These are phyloP conservation scores for Notarius lentiginosus DNA, from an alignment of 2,113 vertebrate genomes.

Conservation along the genomic window DNA sequence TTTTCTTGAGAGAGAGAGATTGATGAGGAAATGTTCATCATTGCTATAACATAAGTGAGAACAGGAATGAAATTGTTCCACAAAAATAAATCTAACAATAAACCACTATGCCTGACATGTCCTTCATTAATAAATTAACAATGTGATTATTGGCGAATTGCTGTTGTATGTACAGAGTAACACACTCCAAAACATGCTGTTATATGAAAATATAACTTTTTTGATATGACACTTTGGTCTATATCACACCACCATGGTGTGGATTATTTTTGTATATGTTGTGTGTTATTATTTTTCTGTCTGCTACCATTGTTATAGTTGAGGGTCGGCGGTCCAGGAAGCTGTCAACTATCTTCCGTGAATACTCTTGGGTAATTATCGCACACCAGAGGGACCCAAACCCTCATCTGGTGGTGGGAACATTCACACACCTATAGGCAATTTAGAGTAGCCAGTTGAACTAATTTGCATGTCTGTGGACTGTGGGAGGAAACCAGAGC, in stretches of 20 bases:
- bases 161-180: neutral
- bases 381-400: too few species aligned
- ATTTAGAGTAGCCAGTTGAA: too few species aligned
- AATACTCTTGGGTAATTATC: too few species aligned
- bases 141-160: neutral
- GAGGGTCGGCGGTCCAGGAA: too few species aligned
- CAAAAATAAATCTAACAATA: neutral
- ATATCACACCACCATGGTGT: neutral
- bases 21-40: neutral
- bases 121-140: neutral
- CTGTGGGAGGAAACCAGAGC: too few species aligned
- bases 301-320: too few species aligned
- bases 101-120: neutral
- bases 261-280: neutral
- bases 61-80: neutral
- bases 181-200: neutral
- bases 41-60: neutral
- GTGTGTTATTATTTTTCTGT: neutral
- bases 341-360: too few species aligned
- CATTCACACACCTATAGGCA: too few species aligned
- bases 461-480: too few species aligned
- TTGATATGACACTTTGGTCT: neutral
- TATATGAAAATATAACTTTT: neutral
- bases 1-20: neutral
- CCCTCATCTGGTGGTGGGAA: too few species aligned